Base-by-base conservation (phyloP, 2,888 invertebrate species). In the Ligdia adustata region DNA sequence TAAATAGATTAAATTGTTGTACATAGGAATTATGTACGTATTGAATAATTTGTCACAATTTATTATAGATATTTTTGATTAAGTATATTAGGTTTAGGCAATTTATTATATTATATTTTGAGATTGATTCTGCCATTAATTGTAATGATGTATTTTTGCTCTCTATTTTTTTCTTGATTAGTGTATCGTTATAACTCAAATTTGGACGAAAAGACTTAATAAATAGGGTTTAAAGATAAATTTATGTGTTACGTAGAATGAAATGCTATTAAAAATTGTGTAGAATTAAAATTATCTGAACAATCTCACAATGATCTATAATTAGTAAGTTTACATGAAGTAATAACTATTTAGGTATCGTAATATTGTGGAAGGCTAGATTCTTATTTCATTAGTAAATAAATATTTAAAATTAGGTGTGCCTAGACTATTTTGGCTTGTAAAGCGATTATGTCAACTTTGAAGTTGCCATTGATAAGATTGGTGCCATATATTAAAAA, bases 51-150 rank as follows among this genome's bases (percentile, higher is more conserved):
- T 40, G 48, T 51, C 48, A 54, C 47, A 51, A 24, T 29, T 35
- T 31, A 35, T 37, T 47, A 51, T 52, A 22, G 12, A 47, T 37
- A 50, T 56, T 56, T 55, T 52, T 42, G 22, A 33, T 35, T 18
- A 16, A 18, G 12, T 33, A 49, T 40, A 50, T 39, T 47, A 43
- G 28, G 15, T 33, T 45, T 54, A 54, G 38, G 43, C 48, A 33
- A 51, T 48, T 53, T 50, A 54, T 58, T 53, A 54, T 58, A 35
- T 27, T 58, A 46, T 29, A 38, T 44, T 46, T 53, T 50, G 32
- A 38, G 26, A 15, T 49, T 47, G 16, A 49, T 38, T 52, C 32
- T 56, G 53, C 47, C 51, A 40, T n/a, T 43, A 9, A 38, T 22
- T 43, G 5, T 20, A 39, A 50, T 49, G 37, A 50, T 43, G 50